phyloP scores from a whole-genome alignment of 2,113 vertebrate genomes.

The Sphyrna mokarran region DNA sequence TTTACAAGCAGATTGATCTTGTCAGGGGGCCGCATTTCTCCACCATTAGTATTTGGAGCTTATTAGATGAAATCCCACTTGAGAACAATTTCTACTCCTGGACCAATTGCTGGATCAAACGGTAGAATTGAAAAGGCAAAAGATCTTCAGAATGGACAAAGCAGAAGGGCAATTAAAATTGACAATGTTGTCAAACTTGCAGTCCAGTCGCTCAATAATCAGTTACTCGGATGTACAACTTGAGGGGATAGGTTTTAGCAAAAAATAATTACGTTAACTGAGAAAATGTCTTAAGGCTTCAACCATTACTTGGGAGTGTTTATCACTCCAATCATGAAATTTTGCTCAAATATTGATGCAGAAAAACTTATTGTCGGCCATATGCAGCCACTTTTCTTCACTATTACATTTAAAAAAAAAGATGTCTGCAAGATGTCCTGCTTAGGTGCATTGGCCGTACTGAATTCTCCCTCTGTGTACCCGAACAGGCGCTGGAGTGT shows the following conservation, averaged over 20 bases:
- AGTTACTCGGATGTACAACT: not conserved
- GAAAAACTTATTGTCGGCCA: not conserved
- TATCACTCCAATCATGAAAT: not conserved
- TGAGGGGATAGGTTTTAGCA: not conserved
- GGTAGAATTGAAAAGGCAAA: not conserved
- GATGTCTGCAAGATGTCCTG: no score
- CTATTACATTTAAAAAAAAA: not conserved
- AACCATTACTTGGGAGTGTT: not conserved
- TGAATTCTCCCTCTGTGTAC: no score
- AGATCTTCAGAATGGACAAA: not conserved
- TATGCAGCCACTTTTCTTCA: not conserved
- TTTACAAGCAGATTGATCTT: slow-evolving; percentile 23
- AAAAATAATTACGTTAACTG: not conserved
- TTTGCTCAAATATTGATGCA: not conserved
- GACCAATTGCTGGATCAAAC: not conserved
- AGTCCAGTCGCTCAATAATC: not conserved
- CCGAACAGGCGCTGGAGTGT: no score
- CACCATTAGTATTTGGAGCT: slow-evolving; percentile 2
- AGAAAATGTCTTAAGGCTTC: not conserved
- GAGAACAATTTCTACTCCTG: not conserved
- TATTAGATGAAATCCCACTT: not conserved
- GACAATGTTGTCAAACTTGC: not conserved
- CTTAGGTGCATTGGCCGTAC: no score
- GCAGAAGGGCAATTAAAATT: not conserved
- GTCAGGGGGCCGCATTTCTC: not conserved